Percentiles rank a stretch among this genome's conserved stretches.
phyloP scores from a whole-genome alignment of 2,113 vertebrate genomes.

The Nannobrachium achirus region DNA sequence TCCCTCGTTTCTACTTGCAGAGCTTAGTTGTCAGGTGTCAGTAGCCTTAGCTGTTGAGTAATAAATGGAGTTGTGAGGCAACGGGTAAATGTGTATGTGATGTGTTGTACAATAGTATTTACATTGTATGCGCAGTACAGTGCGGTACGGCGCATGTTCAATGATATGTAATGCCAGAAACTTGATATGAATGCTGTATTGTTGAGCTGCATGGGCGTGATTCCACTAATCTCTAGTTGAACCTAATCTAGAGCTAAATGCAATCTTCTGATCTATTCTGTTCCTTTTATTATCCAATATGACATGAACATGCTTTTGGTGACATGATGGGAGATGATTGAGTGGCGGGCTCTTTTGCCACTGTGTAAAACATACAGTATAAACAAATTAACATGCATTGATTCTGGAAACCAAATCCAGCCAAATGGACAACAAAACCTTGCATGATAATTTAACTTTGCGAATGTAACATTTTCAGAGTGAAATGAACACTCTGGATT shows the following conservation, averaged over 20 bases:
- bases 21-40: background rate
- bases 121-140: background rate
- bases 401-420: no score
- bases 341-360: background rate
- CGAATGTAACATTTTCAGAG: no score
- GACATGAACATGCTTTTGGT: background rate
- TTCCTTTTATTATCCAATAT: background rate
- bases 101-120: background rate
- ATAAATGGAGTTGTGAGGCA: background rate
- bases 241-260: background rate
- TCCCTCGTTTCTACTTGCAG: conserved; percentile 4
- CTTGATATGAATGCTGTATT: background rate
- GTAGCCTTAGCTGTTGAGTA: background rate
- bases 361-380: no score
- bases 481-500: no score
- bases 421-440: no score
- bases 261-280: background rate
- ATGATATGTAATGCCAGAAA: background rate
- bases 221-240: background rate
- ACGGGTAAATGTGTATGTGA: background rate
- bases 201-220: background rate
- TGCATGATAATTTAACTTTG: no score
- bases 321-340: background rate
- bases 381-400: no score
- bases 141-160: background rate